Evolutionary conservation across 1,140 invertebrate genomes (phyloP).

Genomic region (Neoseiulus cucumeris): DNA sequence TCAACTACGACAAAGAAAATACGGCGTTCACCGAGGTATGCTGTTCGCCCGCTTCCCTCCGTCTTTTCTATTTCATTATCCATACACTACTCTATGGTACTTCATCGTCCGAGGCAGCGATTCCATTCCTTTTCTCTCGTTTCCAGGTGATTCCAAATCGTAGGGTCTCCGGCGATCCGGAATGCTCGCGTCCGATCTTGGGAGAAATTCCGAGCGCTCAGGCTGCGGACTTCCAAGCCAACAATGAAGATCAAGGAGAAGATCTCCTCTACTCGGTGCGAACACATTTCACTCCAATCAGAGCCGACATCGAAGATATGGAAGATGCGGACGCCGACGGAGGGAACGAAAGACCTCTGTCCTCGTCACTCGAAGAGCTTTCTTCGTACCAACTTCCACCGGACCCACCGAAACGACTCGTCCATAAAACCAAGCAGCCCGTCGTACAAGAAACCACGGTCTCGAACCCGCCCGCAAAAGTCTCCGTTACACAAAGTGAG

Average conservation of each 20-base stretch:
- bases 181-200: no score
- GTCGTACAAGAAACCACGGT: neutral
- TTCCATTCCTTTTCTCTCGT: no score
- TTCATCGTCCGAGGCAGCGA: no score
- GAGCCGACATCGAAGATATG: neutral
- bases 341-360: neutral
- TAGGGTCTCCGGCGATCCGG: no score
- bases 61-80: no score
- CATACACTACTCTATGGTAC: no score
- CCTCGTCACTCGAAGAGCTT: neutral
- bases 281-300: neutral
- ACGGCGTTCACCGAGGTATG: conserved; percentile 3
- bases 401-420: neutral
- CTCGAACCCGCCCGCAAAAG: neutral
- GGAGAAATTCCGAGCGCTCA: no score
- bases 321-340: neutral
- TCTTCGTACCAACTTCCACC: neutral
- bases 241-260: neutral
- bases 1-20: conserved; percentile 11
- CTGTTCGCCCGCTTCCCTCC: neutral
- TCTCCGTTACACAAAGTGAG: no score
- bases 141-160: no score
- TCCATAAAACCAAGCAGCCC: neutral
- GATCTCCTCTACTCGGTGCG: neutral
- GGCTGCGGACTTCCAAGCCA: no score